A percentile compares a stretch with the other conserved stretches of the same genome.
Conservation (phyloP, 1,140 invertebrate species). For the Platorchestia sp. region DNA sequence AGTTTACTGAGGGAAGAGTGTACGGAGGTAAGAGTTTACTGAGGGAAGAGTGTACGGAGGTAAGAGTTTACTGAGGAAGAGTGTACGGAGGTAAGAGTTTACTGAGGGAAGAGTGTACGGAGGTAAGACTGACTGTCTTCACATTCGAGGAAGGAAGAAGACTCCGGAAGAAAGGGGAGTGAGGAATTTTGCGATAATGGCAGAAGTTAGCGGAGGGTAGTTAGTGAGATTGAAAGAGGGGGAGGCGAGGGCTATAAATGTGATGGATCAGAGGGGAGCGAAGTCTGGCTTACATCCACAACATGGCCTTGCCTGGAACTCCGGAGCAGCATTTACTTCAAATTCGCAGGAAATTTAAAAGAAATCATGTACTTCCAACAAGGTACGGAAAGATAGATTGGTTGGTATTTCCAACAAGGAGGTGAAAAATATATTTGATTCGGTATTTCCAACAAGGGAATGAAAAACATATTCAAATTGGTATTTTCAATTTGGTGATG, state of each 20-base stretch:
- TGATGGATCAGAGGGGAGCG: constrained; percentile 36
- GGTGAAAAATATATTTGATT: no score
- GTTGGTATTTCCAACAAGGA: no score
- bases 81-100: no score
- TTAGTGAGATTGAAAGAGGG: constrained; percentile 54
- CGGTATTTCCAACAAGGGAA: no score
- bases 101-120: no score
- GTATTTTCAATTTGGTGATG: no score
- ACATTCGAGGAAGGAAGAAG: constrained; percentile 24
- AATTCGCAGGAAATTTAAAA: neutral
- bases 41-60: no score
- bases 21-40: no score
- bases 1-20: no score
- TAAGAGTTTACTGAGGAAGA: no score
- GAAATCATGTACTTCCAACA: neutral
- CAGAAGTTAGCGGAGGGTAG: constrained; percentile 53
- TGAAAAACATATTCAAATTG: no score
- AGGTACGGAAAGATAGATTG: neutral
- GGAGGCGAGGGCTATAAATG: constrained; percentile 38
- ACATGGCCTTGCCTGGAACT: neutral
- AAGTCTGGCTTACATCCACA: constrained; percentile 1
- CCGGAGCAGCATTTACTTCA: neutral
- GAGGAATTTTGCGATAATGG: constrained; percentile 46
- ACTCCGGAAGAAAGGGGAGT: constrained; percentile 40
- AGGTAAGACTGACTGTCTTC: no score